Evolutionary conservation across 2,888 invertebrate genomes (phyloP).

Genomic region (Rhagium mordax): DNA sequence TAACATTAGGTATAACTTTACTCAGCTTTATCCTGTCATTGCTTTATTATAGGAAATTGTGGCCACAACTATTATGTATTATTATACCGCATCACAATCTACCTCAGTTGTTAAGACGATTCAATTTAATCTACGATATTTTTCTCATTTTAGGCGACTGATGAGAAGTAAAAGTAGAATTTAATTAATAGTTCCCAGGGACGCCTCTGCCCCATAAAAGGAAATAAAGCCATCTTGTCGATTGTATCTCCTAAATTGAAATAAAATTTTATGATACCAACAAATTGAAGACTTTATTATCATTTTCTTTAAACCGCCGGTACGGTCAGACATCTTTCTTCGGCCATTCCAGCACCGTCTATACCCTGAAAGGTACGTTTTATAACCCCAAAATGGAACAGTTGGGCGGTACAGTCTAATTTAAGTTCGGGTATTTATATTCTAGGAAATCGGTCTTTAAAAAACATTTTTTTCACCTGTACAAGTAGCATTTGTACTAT

Average conservation of each 20-base stretch:
- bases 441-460: slow-evolving; percentile 12
- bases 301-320: slow-evolving; percentile 36
- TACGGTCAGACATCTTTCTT: slow-evolving; percentile 39
- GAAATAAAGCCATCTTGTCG: slow-evolving; percentile 23
- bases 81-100: too few relatives aligned
- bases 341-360: slow-evolving; percentile 41
- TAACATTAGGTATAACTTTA: too few relatives aligned
- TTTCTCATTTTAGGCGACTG: too few relatives aligned
- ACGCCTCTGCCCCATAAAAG: slow-evolving; percentile 21
- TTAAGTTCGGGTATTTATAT: slow-evolving; percentile 36
- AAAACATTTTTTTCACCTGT: neutral
- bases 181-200: neutral
- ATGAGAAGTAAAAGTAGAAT: too few relatives aligned
- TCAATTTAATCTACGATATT: too few relatives aligned
- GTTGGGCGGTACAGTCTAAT: slow-evolving; percentile 46
- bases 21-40: too few relatives aligned
- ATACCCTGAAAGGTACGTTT: slow-evolving; percentile 48
- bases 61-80: too few relatives aligned
- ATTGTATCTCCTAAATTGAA: slow-evolving; percentile 32
- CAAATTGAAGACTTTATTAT: slow-evolving; percentile 49
- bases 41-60: too few relatives aligned
- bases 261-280: slow-evolving; percentile 46
- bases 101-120: too few relatives aligned
- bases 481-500: neutral
- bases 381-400: slow-evolving; percentile 42